Conservation (phyloP, 2,797 vertebrate genomes). For the Phrynocephalus forsythii region DNA sequence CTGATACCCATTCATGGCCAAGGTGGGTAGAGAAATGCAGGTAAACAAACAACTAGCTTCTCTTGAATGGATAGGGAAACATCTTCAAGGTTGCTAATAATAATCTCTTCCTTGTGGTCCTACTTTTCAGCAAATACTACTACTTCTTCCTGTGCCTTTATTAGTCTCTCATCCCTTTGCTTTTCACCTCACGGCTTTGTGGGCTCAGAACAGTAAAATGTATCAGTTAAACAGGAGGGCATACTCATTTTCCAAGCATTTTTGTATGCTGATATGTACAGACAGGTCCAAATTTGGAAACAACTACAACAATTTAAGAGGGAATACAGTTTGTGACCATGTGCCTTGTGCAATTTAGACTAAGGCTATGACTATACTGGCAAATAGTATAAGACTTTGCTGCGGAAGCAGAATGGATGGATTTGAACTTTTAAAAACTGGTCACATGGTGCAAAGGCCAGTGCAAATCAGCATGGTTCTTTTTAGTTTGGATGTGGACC, state of each 20-base stretch:
- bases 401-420: no score
- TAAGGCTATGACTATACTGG: no score
- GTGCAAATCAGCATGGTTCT: no score
- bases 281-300: not conserved
- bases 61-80: not conserved
- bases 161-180: not conserved
- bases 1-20: not conserved
- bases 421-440: no score
- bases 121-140: not conserved
- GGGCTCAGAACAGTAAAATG: not conserved
- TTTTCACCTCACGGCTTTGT: not conserved
- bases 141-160: not conserved
- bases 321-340: no score
- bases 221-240: not conserved
- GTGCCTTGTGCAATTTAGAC: not conserved
- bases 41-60: not conserved
- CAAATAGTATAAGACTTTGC: no score
- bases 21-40: not conserved
- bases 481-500: no score
- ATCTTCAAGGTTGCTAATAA: not conserved
- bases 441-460: no score
- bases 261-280: not conserved
- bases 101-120: not conserved
- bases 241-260: not conserved
- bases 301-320: not conserved